Base-by-base conservation (phyloP, 2,797 vertebrate species). In the Eremophila alpestris region DNA sequence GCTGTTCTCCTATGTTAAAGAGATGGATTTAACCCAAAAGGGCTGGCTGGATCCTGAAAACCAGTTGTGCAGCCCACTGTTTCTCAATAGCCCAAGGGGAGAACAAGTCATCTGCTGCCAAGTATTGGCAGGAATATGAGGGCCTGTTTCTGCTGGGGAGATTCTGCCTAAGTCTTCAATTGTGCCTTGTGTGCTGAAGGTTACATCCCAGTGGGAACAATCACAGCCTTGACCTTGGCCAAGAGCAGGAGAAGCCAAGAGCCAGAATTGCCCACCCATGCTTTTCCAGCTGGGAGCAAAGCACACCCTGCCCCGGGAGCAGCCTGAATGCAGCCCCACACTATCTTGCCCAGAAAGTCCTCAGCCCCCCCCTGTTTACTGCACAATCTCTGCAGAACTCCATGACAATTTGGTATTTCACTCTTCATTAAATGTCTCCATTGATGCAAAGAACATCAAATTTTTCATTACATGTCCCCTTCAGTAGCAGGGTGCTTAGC, bases 121-220 rank as follows among this genome's bases (percentile, higher is more conserved):
- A 85, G 60, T 88, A 67, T 43, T 92, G 89, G 87, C 55, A 21
- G 40, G 43, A 60, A 45, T 59, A 34, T 3, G 16, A 85, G 68
- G 71, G 41, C 5, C 45, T 76, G 41, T 32, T 89, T 71, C 70
- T 87, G 32, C 77, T 69, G 54, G n/a, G 65, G 60, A 23, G 13
- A 38, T 58, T 56, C 67, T 54, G 38, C 90, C 77, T 55, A 34
- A 58, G 49, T 59, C 30, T 76, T 79, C 82, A 74, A 29, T 83
- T 4, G 0, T 40, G 49, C 77, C 1, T 0, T 34, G 62, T 60
- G 52, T 58, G 41, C 41, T 55, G 56, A 87, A 43, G 0, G 0
- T 51, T 59, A 12, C 1, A 2, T 84, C 67, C 70, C 78, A 65
- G 54, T 7, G 9, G 46, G 65, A 74, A 10, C 41, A 83, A 26